A percentile compares a stretch with the other conserved stretches of the same genome.
Evolutionary conservation across 2,888 invertebrate genomes (phyloP).

Genomic region (Prosopocoilus inquinatus): DNA sequence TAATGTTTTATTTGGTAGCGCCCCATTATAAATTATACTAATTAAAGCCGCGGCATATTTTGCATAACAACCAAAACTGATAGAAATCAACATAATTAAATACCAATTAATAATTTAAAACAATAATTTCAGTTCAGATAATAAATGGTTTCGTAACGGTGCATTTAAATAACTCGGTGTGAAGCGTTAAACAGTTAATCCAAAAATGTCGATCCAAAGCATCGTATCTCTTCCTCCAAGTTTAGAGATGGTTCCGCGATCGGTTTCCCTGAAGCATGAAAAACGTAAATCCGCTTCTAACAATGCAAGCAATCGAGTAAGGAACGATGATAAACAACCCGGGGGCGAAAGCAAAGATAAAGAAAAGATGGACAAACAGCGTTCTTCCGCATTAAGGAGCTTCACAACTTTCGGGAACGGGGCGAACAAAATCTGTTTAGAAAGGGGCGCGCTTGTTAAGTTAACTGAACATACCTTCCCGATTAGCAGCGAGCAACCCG

Average conservation of each 20-base stretch:
- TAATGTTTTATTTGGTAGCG: no score
- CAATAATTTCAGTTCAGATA: background rate
- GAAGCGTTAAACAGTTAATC: slow-evolving; percentile 4
- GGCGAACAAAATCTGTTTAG: background rate
- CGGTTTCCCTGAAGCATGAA: slow-evolving; percentile 12
- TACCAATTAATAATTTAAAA: no score
- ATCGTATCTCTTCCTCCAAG: slow-evolving; percentile 40
- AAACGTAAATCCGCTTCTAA: slow-evolving; percentile 5
- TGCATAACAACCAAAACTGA: no score
- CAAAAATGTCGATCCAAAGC: slow-evolving; percentile 42
- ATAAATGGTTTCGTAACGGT: slow-evolving; percentile 4
- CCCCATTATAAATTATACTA: no score
- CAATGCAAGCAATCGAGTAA: no score
- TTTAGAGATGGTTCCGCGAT: slow-evolving; percentile 38
- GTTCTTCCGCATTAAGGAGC: no score
- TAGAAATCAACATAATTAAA: no score
- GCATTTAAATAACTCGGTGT: slow-evolving; percentile 10
- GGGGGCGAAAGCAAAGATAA: background rate
- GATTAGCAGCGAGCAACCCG: slow-evolving; percentile 36
- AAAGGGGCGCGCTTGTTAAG: slow-evolving; percentile 33
- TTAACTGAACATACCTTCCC: slow-evolving; percentile 43
- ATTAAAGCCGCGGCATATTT: no score
- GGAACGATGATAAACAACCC: background rate
- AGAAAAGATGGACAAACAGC: no score
- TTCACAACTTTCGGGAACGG: background rate